These are phyloP conservation scores for Tipula helvola DNA, from an alignment of 2,888 invertebrate genomes.

Conservation along the genomic window DNA sequence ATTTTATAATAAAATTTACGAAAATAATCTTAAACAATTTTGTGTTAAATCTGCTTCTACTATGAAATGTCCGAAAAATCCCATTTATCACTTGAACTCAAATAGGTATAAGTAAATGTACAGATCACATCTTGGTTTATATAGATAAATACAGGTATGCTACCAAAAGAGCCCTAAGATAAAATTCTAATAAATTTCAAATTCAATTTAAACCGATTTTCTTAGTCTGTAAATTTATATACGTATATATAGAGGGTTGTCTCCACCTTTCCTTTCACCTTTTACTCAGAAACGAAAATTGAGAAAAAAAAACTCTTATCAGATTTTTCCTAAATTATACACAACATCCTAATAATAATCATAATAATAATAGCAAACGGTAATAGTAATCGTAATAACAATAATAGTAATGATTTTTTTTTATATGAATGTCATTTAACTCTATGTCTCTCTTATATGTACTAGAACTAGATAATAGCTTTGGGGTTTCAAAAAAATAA, in stretches of 20 bases:
- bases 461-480: background rate
- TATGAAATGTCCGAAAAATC: no score
- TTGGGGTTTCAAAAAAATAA: background rate
- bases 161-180: background rate
- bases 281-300: background rate
- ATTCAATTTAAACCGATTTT: background rate
- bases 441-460: background rate
- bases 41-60: no score
- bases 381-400: background rate
- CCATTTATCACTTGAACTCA: background rate
- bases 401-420: background rate
- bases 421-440: background rate
- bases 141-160: background rate
- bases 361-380: background rate
- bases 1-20: no score
- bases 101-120: background rate
- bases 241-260: background rate
- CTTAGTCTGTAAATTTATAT: background rate
- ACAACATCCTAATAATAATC: background rate
- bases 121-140: background rate
- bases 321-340: background rate
- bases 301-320: background rate
- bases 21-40: no score
- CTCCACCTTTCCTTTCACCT: background rate
- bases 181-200: constrained; percentile 4